Evolutionary conservation across 2,797 vertebrate genomes (phyloP).

Genomic region (Pseudochirops cupreus): DNA sequence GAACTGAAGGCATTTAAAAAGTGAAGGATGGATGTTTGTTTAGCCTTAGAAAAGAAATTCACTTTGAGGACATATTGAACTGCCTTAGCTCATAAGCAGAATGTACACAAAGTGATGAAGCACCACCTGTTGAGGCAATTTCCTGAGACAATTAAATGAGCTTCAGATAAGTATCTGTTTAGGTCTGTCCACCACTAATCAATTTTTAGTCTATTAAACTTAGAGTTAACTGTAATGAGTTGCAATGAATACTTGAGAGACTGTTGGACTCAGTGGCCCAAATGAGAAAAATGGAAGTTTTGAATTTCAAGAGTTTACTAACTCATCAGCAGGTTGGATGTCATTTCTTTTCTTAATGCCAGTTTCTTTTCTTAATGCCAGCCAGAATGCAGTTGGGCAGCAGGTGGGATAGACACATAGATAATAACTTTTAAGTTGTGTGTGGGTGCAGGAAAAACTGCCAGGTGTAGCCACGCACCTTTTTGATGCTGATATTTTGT

Average conservation of each 20-base stretch:
- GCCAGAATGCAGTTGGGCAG: not conserved
- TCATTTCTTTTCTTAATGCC: not conserved
- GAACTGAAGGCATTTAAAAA: not conserved
- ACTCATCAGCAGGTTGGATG: rapidly evolving
- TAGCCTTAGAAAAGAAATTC: not conserved
- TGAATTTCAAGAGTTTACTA: not conserved
- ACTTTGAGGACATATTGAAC: not conserved
- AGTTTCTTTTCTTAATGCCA: not conserved
- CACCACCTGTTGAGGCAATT: not conserved
- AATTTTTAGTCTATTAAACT: not conserved
- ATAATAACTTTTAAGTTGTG: not conserved
- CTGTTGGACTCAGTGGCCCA: not conserved
- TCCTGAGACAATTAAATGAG: not conserved
- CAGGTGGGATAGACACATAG: not conserved
- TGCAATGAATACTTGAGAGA: too few relatives aligned
- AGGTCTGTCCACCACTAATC: not conserved
- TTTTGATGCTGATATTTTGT: not conserved
- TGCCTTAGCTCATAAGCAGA: not conserved
- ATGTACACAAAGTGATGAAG: not conserved
- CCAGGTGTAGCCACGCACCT: not conserved
- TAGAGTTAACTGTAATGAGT: not conserved
- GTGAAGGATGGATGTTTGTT: not conserved
- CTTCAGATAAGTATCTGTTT: not conserved
- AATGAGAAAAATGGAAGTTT: rapidly evolving
- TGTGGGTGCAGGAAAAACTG: not conserved